These are phyloP conservation scores for Allobates femoralis DNA, from an alignment of 2,797 vertebrate genomes.

Conservation along the genomic window DNA sequence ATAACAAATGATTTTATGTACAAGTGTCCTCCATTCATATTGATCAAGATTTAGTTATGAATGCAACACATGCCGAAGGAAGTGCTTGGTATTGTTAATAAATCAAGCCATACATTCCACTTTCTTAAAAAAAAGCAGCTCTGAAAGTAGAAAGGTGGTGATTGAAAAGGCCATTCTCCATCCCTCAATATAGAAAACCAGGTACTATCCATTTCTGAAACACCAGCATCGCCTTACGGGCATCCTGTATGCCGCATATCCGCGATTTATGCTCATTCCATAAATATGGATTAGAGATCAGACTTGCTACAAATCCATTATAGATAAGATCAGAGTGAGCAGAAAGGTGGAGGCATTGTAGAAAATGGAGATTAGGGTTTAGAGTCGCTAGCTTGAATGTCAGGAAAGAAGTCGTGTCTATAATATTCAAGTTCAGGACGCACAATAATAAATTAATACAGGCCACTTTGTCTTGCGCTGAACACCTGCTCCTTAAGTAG, in stretches of 20 bases:
- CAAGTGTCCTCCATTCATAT: neutral
- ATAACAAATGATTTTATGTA: neutral
- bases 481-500: constrained; percentile 33
- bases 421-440: constrained; percentile 43
- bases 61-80: constrained; percentile 1
- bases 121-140: constrained; percentile 20
- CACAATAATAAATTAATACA: constrained; percentile 43
- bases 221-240: constrained; percentile 28
- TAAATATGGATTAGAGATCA: constrained; percentile 52
- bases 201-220: constrained; percentile 46
- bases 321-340: constrained; percentile 52
- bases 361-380: constrained; percentile 47
- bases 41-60: constrained; percentile 15
- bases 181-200: constrained; percentile 45
- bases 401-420: constrained; percentile 34
- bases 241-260: constrained; percentile 41
- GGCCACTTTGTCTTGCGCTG: constrained; percentile 18
- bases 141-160: constrained; percentile 7
- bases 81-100: constrained; percentile 43
- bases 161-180: constrained; percentile 44
- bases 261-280: neutral
- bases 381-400: constrained; percentile 5
- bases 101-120: constrained; percentile 36
- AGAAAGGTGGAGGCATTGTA: constrained; percentile 35
- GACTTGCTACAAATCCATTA: constrained; percentile 30